A percentile compares a stretch with the other conserved stretches of the same genome.
Evolutionary conservation across 2,113 vertebrate species (phyloP).

Genomic region (Crotalus tigris): DNA sequence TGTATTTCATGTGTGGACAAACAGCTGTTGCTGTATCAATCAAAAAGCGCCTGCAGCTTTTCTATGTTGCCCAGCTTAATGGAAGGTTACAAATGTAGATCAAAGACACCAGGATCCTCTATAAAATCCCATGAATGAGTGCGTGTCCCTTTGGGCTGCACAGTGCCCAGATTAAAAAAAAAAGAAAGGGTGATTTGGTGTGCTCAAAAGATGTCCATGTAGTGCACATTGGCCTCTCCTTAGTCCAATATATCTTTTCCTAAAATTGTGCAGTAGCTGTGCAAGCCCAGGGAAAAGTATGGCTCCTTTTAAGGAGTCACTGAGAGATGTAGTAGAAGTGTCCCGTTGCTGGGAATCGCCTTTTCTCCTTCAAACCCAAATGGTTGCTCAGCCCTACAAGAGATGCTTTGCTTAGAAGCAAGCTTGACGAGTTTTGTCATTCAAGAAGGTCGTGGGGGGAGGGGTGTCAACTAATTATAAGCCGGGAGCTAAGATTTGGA

Average conservation of each 20-base stretch:
- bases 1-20: background rate
- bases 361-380: background rate
- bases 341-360: background rate
- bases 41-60: background rate
- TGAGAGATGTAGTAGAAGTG: background rate
- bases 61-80: background rate
- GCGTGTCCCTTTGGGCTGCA: background rate
- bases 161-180: background rate
- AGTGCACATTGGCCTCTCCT: background rate
- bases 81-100: background rate
- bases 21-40: background rate
- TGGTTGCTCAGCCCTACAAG: background rate
- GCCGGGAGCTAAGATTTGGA: background rate
- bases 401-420: background rate
- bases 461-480: background rate
- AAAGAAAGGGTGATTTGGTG: background rate
- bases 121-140: background rate
- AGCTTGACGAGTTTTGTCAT: background rate
- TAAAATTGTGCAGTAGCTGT: background rate
- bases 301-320: background rate
- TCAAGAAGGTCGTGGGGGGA: accelerated
- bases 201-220: background rate
- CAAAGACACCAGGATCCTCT: background rate
- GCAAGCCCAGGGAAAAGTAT: background rate
- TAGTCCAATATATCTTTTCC: background rate